Evolutionary conservation across 2,888 invertebrate species (phyloP).

Genomic region (Andricus curvator): DNA sequence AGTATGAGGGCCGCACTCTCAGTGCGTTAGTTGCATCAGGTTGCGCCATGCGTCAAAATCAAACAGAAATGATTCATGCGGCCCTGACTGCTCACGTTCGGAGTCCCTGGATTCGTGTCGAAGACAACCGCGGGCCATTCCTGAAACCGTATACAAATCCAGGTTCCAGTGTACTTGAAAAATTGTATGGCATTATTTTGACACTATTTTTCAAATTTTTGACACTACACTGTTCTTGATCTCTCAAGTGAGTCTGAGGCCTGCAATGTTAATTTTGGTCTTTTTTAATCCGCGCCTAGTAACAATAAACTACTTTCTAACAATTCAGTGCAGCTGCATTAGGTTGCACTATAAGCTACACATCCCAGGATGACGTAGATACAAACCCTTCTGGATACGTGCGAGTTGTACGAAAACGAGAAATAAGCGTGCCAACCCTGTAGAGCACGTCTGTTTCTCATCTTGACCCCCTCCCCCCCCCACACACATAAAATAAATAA

Average conservation of each 20-base stretch:
- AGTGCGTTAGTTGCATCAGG: no score
- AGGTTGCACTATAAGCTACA: conserved; percentile 15
- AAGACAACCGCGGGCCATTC: no score
- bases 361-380: conserved; percentile 9
- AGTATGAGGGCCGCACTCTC: no score
- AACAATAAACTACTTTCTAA: conserved; percentile 21
- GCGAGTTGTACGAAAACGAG: neutral
- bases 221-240: no score
- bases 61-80: no score
- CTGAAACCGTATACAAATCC: no score
- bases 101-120: no score
- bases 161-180: no score
- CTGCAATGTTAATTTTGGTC: conserved; percentile 17
- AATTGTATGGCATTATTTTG: no score
- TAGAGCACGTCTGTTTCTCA: conserved; percentile 6
- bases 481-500: neutral
- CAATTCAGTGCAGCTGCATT: conserved; percentile 25
- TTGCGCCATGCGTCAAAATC: no score
- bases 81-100: no score
- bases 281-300: neutral
- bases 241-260: neutral
- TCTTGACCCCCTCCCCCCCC: neutral
- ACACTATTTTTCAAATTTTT: no score
- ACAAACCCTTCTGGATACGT: neutral
- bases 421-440: neutral